phyloP scores from a whole-genome alignment of 2,113 vertebrate genomes.

The Gavia stellata region DNA sequence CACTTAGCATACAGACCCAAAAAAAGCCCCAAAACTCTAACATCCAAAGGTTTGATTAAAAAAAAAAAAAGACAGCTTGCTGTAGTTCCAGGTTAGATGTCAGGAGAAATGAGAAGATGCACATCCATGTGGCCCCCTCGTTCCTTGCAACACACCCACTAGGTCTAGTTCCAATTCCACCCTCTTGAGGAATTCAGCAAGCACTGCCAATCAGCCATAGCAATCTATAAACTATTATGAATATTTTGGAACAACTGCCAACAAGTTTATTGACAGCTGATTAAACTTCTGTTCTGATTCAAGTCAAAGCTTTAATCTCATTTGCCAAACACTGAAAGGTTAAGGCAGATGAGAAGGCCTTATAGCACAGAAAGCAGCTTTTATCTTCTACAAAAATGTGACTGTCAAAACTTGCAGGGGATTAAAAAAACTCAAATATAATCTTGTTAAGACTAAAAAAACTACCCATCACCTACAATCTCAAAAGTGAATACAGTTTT shows the following conservation, averaged over 20 bases:
- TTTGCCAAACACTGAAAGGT: neutral
- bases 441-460: neutral
- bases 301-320: constrained; percentile 28
- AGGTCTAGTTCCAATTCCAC: neutral
- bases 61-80: neutral
- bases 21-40: neutral
- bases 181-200: constrained; percentile 3
- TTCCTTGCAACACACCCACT: neutral
- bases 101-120: neutral
- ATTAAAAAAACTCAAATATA: neutral
- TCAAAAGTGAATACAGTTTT: neutral
- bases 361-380: neutral
- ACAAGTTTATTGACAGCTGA: neutral
- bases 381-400: neutral
- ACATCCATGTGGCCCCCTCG: neutral
- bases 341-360: neutral
- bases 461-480: neutral
- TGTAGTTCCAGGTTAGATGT: neutral
- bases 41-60: neutral
- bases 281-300: constrained; percentile 33
- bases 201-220: neutral
- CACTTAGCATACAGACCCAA: neutral
- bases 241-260: neutral
- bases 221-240: neutral
- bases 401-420: neutral